Base-by-base conservation (phyloP, 1,140 invertebrate species). In the Calliphora vicina region DNA sequence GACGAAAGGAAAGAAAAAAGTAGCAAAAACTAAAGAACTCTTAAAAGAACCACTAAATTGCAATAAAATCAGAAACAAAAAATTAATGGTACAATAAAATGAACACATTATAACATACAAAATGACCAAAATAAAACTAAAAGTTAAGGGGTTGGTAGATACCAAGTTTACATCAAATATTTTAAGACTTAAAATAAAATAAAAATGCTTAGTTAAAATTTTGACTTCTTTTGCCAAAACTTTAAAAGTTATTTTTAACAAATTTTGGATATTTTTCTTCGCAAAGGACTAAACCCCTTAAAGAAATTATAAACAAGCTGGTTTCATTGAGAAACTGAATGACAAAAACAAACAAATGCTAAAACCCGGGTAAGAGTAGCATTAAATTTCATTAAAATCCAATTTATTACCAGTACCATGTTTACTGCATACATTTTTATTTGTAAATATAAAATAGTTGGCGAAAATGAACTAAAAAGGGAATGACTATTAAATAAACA, bases 341-440 rank as follows among this genome's bases (percentile, higher is more conserved):
- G n/a, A 67, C 61, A 67, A 67, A 67, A 23, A 25, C n/a, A 67
- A 25, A n/a, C 20, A 23, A 67, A 67, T 57, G 35, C 45, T 20
- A 67, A 67, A 67, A 67, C 17, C n/a, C 15, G 13, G 50, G 13
- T 57, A 35, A 57, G 61, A 74, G 27, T 23, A 78, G 74, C 20
- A 45, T 78, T 78, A 78, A 78, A 78, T 78, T 78, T 45, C 74
- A 78, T 78, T 78, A 45, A 78, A 45, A 78, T 78, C 74, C 74
- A 78, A 78, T 78, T 78, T 78, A 78, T 78, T 25, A 43, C 61
- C 23, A 67, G n/a, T 23, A 25, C n/a, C n/a, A n/a, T n/a, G n/a
- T n/a, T n/a, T n/a, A n/a, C 50, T n/a, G 8, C 72, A 26, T 74
- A 74, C 4, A 26, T 27, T 73, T 73, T 6, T 27, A 29, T 25